Evolutionary conservation across 2,113 vertebrate genomes (phyloP), one percentile per base, ranked within the genome.

Genomic region (Pterophyllum scalare): DNA sequence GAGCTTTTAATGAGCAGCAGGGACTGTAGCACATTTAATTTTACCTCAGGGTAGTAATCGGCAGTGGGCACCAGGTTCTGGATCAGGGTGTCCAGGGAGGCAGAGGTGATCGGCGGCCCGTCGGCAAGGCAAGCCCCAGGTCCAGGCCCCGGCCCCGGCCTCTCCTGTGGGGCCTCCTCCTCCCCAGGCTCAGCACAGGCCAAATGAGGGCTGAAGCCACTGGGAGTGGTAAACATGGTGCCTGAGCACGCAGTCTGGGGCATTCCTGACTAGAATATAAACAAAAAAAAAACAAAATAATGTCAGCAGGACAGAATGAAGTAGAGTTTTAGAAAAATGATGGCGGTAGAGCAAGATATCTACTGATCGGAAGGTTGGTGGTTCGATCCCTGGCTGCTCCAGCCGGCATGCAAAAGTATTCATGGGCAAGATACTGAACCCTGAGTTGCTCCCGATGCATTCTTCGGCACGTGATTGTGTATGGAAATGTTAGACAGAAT

Each of bases 1-100:
- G 26, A 64, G 31, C 40, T 59, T 62, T 14, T 19, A 52, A 77
- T 79, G 35, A 84, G 64, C n/a, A 59, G 20, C 4, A 54, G n/a
- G 17, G 17, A 64, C 14, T 56, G 38, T 19, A 49, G 28, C 28
- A 1, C 4, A 28, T 57, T 56, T 24, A 1, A 2, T 3, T 67
- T 86, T 88, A 98, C 97, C 96, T 98, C 96, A 0, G 97, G 97
- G 91, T 97, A 98, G 93, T 98, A 98, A 90, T 98, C 96, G 3
- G 97, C 94, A 54, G 97, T 98, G 92, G 97, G 97, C 84, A 97
- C 96, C 75, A 98, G 96, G 87, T 97, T 97, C 87, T 98, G 97
- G 87, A 98, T 97, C 75, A 98, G 95, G 76, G 97, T 97, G 91
- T 98, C 97, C 89, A 98, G 94, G 88, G 97, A 97, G 88, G 97